Evolutionary conservation across 2,888 invertebrate genomes (phyloP).

Genomic region (Eubasilissa splendida): DNA sequence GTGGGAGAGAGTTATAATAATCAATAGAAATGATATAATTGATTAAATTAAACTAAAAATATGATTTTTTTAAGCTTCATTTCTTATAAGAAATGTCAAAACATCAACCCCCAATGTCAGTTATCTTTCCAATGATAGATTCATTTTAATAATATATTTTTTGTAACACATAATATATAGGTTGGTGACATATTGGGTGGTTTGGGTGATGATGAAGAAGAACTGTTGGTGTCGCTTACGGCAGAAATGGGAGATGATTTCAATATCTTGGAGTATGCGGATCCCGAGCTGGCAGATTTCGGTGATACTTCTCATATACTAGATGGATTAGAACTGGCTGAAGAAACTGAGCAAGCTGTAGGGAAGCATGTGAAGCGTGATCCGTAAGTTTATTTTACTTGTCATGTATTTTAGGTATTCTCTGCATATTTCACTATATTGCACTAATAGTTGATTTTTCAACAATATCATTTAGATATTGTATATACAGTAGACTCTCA

Average conservation of each 20-base stretch:
- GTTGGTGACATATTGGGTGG: constrained; percentile 88
- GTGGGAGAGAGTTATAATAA: too few relatives aligned
- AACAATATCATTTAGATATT: too few relatives aligned
- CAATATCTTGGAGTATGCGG: constrained; percentile 95
- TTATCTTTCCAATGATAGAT: too few relatives aligned
- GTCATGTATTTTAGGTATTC: not conserved
- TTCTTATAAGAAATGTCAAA: too few relatives aligned
- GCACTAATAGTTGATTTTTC: too few relatives aligned
- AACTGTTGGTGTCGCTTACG: constrained; percentile 78
- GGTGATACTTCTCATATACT: constrained; percentile 89
- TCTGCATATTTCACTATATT: not conserved
- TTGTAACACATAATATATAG: constrained; percentile 58
- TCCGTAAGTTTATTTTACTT: constrained; percentile 58
- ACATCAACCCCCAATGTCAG: too few relatives aligned
- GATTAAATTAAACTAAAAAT: too few relatives aligned
- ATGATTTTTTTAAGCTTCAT: too few relatives aligned
- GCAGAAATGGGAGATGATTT: constrained; percentile 96
- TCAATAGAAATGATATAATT: too few relatives aligned
- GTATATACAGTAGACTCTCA: too few relatives aligned
- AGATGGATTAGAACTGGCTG: constrained; percentile 87
- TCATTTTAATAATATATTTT: not conserved
- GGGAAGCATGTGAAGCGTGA: constrained; percentile 75
- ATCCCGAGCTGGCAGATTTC: constrained; percentile 90
- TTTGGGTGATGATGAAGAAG: constrained; percentile 90
- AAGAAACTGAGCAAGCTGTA: constrained; percentile 74